Percentiles rank a stretch among this genome's conserved stretches.
These are phyloP conservation scores for Euglossa dilemma DNA, from an alignment of 1,140 invertebrate species.

Conservation along the genomic window DNA sequence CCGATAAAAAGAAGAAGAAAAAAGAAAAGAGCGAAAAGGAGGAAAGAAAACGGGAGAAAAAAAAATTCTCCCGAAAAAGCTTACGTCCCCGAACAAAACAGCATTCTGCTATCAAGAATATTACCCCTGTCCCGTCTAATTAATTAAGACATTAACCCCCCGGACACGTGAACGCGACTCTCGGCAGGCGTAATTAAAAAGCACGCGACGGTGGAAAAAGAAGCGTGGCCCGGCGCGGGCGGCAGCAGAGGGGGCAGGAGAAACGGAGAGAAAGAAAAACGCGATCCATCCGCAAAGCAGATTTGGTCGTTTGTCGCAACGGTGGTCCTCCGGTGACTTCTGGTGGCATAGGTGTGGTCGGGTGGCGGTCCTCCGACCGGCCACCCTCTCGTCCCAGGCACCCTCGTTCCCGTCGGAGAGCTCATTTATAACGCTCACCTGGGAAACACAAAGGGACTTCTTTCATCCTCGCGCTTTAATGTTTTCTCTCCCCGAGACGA, in stretches of 20 bases:
- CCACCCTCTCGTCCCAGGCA: constrained; percentile 48
- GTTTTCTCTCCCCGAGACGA: constrained; percentile 57
- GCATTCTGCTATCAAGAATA: constrained; percentile 5
- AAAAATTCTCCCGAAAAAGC: neutral
- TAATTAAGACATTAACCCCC: constrained; percentile 27
- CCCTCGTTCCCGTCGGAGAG: constrained; percentile 60
- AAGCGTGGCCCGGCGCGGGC: too few species aligned
- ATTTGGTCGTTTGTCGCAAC: constrained; percentile 69
- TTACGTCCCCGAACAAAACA: neutral
- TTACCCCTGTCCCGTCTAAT: constrained; percentile 13
- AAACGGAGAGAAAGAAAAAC: constrained; percentile 11
- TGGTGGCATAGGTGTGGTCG: constrained; percentile 79
- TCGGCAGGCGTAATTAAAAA: constrained; percentile 13
- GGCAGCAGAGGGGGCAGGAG: neutral
- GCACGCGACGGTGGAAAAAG: neutral
- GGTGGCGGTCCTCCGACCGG: constrained; percentile 30
- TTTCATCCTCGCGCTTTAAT: constrained; percentile 74
- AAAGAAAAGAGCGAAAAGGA: too few species aligned
- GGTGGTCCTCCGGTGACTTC: constrained; percentile 74
- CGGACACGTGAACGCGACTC: neutral
- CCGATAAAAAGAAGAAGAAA: neutral
- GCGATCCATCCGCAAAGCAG: constrained; percentile 56
- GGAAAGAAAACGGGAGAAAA: neutral
- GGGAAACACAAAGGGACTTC: constrained; percentile 79
- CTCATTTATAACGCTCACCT: constrained; percentile 82